These are phyloP conservation scores for Rhinatrema bivittatum DNA, from an alignment of 2,797 vertebrate species.

Conservation along the genomic window DNA sequence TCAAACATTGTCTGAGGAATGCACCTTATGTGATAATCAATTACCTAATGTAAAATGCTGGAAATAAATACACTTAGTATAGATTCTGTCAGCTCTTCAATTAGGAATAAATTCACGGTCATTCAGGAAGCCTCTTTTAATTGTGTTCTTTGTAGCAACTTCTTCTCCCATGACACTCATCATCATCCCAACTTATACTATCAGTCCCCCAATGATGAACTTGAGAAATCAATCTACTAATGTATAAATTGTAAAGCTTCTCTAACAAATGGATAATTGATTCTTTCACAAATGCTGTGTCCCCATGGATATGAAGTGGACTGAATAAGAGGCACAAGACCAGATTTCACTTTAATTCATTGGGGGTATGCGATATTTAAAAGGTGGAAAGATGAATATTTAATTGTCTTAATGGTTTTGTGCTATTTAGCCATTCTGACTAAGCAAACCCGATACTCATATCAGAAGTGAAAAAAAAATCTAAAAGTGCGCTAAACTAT, in stretches of 20 bases:
- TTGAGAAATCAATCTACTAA: constrained; percentile 73
- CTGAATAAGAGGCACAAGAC: constrained; percentile 44
- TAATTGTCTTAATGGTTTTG: constrained; percentile 21
- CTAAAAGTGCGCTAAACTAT: too few relatives aligned
- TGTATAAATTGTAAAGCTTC: constrained; percentile 71
- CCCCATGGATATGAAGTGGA: constrained; percentile 49
- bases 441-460: constrained; percentile 14
- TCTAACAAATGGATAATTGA: constrained; percentile 76
- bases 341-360: constrained; percentile 24
- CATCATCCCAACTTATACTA: constrained; percentile 54
- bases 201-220: constrained; percentile 46
- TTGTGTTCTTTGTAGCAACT: constrained; percentile 57
- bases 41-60: constrained; percentile 53
- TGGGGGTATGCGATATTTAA: constrained; percentile 34
- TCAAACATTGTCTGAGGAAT: constrained; percentile 27
- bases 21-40: constrained; percentile 51
- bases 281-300: constrained; percentile 67
- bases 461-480: constrained; percentile 42
- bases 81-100: constrained; percentile 68
- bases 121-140: constrained; percentile 61
- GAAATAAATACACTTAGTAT: constrained; percentile 59
- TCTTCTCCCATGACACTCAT: constrained; percentile 52
- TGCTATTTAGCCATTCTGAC: constrained; percentile 33
- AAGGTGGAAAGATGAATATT: constrained; percentile 25
- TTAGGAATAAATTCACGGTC: constrained; percentile 59